A percentile compares a stretch with the other conserved stretches of the same genome.
Evolutionary conservation across 2,113 vertebrate species (phyloP).

Genomic region (Silurus asotus): DNA sequence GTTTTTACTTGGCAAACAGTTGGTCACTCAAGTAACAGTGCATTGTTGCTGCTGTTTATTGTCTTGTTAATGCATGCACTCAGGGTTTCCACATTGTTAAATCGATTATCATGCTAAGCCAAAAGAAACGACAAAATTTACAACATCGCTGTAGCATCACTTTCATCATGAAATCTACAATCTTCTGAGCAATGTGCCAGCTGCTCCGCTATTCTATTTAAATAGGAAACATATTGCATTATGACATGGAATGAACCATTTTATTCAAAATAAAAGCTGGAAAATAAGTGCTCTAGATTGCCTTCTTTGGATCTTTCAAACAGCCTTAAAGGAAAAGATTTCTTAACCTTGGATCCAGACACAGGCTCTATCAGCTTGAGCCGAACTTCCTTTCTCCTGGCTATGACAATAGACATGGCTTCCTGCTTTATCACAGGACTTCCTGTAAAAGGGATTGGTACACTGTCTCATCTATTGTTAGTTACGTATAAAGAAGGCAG

Average conservation of each 20-base stretch:
- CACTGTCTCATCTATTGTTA: conserved; percentile 17
- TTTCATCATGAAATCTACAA: conserved; percentile 35
- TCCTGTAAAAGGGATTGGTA: conserved; percentile 59
- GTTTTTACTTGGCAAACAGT: conserved; percentile 21
- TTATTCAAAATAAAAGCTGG: conserved; percentile 51
- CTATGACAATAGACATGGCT: conserved; percentile 71
- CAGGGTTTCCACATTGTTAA: conserved; percentile 55
- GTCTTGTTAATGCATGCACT: conserved; percentile 43
- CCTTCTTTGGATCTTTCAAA: conserved; percentile 45
- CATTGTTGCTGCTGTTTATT: conserved; percentile 38
- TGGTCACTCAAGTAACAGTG: conserved; percentile 28
- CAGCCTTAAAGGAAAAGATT: conserved; percentile 30
- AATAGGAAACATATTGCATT: conserved; percentile 41
- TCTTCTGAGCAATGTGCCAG: conserved; percentile 23
- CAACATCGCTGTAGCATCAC: conserved; percentile 23
- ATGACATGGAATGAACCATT: conserved; percentile 36
- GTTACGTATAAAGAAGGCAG: neutral
- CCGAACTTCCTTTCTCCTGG: conserved; percentile 64
- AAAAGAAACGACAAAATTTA: conserved; percentile 36
- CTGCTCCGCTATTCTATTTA: conserved; percentile 15
- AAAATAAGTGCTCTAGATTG: conserved; percentile 27
- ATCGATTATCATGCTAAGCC: conserved; percentile 24
- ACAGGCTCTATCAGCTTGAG: conserved; percentile 60
- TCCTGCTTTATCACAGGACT: conserved; percentile 70
- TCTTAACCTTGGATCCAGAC: conserved; percentile 12